Conservation (phyloP, 1,140 invertebrate species). For the Drosophila sechellia region DNA sequence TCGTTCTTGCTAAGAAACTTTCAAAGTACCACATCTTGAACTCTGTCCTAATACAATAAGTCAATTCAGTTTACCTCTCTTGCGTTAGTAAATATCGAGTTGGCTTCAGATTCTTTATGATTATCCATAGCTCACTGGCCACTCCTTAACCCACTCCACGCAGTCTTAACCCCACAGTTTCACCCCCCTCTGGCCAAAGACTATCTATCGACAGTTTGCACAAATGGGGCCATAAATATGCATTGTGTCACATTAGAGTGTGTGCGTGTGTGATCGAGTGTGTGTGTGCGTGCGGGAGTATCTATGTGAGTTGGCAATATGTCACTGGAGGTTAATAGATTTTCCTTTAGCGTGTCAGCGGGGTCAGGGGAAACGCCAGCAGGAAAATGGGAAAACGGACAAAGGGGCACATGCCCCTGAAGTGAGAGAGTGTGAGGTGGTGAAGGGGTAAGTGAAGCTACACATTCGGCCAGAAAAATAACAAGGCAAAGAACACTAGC, state of each 20-base stretch:
- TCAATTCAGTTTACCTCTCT: constrained; percentile 26
- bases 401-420: not conserved
- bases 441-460: constrained; percentile 25
- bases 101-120: constrained; percentile 28
- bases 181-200: constrained; percentile 1
- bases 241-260: constrained; percentile 75
- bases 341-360: constrained; percentile 76
- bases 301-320: constrained; percentile 50
- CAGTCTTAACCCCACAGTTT: not conserved
- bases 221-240: constrained; percentile 77
- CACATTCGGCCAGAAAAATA: constrained; percentile 18
- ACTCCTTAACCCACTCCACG: constrained; percentile 1
- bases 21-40: not conserved
- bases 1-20: not conserved
- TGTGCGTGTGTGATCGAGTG: constrained; percentile 16
- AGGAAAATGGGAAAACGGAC: constrained; percentile 18
- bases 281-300: constrained; percentile 14
- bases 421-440: not conserved
- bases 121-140: constrained; percentile 38
- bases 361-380: constrained; percentile 42
- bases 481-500: constrained; percentile 21
- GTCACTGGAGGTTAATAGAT: constrained; percentile 83
- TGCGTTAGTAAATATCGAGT: constrained; percentile 14
- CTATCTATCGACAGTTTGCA: constrained; percentile 57
- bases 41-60: constrained; percentile 5